These are phyloP conservation scores for Aurelia aurita DNA, from an alignment of 30 jellyfish, hydroid and myxozoan genomes.

Conservation along the genomic window DNA sequence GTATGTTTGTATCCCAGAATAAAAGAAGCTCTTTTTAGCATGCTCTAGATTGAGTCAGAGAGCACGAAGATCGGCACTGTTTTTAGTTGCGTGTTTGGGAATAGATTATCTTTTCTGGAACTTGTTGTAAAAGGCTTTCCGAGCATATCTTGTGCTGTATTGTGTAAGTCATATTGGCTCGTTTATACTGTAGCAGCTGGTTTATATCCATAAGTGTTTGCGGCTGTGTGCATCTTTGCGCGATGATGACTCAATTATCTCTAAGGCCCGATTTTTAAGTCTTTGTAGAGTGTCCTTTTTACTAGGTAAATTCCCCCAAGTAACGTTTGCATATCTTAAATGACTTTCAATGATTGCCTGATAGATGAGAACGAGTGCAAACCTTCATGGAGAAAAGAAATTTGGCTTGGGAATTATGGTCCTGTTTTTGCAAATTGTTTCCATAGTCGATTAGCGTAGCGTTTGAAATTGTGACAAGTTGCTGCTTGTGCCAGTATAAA, in stretches of 20 bases:
- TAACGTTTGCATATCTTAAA: background rate
- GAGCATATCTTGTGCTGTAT: conserved; percentile 1
- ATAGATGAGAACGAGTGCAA: background rate
- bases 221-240: no score
- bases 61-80: background rate
- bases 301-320: background rate
- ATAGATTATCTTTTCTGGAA: background rate
- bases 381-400: no score
- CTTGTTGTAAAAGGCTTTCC: conserved; percentile 1
- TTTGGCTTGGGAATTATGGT: no score
- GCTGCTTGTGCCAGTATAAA: no score
- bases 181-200: background rate
- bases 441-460: no score
- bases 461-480: no score
- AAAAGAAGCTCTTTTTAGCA: background rate
- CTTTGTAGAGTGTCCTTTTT: background rate
- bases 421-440: no score
- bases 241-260: background rate
- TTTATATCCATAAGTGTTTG: no score
- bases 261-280: background rate
- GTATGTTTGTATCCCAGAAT: background rate
- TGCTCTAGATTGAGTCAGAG: background rate
- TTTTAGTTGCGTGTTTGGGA: background rate
- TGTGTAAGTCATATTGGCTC: background rate
- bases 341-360: background rate